These are phyloP conservation scores for Triplophysa bombifrons DNA, from an alignment of 2,797 vertebrate species.

Conservation along the genomic window DNA sequence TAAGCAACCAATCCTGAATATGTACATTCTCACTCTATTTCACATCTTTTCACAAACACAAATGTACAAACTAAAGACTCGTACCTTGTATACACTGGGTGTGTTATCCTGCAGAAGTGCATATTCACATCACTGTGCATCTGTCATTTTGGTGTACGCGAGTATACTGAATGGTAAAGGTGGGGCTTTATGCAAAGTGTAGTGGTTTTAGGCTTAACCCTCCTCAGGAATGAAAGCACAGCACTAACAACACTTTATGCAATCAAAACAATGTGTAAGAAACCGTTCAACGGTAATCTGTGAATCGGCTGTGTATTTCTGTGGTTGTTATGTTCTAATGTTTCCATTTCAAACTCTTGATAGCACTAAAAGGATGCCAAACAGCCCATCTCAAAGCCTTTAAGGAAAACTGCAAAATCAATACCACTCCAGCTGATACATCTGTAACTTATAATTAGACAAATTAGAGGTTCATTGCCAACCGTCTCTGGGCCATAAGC, in stretches of 20 bases:
- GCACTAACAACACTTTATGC: conserved; percentile 32
- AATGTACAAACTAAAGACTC: neutral
- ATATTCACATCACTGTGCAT: conserved; percentile 15
- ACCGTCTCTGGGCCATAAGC: neutral
- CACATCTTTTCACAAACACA: conserved; percentile 32
- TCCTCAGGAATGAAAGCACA: conserved; percentile 28
- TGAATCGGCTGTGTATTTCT: neutral
- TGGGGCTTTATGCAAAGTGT: conserved; percentile 49
- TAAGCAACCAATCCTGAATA: conserved; percentile 3
- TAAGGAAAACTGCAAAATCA: conserved; percentile 35
- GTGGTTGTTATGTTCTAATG: conserved; percentile 10
- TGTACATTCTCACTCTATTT: conserved; percentile 5
- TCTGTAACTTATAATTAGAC: conserved; percentile 25
- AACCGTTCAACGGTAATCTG: neutral
- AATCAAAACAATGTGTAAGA: conserved; percentile 24
- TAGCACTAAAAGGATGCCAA: conserved; percentile 25
- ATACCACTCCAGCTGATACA: conserved; percentile 37
- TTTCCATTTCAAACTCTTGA: conserved; percentile 26
- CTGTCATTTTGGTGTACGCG: neutral
- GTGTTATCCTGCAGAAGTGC: conserved; percentile 16
- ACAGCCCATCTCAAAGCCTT: conserved; percentile 11
- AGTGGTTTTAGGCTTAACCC: conserved; percentile 34
- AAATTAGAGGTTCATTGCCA: conserved; percentile 19
- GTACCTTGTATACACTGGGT: neutral
- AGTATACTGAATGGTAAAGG: conserved; percentile 31